Percentiles rank a stretch among this genome's conserved stretches.
Evolutionary conservation across 2,113 vertebrate species (phyloP).

Genomic region (Lagenorhynchus albirostris): DNA sequence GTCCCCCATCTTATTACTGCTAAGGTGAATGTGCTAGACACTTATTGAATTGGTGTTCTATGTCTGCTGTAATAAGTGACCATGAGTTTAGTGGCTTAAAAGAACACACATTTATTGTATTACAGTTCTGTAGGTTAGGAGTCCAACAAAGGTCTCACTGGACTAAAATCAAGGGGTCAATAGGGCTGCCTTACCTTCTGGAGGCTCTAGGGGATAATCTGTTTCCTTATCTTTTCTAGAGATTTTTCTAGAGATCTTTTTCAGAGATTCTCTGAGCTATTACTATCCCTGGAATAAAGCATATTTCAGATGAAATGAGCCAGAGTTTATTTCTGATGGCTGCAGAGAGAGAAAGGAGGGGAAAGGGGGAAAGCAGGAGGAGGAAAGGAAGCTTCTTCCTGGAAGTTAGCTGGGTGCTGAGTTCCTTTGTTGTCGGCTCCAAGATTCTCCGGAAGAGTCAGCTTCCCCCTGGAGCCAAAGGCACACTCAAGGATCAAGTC

Average conservation of each 20-base stretch:
- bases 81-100: background rate
- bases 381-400: background rate
- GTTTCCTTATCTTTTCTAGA: background rate
- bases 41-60: background rate
- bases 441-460: background rate
- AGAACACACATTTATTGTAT: background rate
- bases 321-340: background rate
- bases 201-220: background rate
- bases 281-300: background rate
- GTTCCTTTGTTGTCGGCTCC: background rate
- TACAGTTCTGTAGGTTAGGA: background rate
- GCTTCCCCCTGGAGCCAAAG: background rate
- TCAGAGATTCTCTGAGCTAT: background rate
- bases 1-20: background rate
- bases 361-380: background rate
- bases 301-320: background rate
- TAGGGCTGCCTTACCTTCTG: background rate
- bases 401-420: background rate
- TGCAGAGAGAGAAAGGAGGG: background rate
- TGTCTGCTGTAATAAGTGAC: background rate
- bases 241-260: background rate
- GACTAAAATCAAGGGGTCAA: background rate
- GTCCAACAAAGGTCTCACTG: background rate
- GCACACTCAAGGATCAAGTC: background rate
- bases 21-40: background rate